Evolutionary conservation across 2,888 invertebrate species (phyloP).

Genomic region (Apantesis nais): DNA sequence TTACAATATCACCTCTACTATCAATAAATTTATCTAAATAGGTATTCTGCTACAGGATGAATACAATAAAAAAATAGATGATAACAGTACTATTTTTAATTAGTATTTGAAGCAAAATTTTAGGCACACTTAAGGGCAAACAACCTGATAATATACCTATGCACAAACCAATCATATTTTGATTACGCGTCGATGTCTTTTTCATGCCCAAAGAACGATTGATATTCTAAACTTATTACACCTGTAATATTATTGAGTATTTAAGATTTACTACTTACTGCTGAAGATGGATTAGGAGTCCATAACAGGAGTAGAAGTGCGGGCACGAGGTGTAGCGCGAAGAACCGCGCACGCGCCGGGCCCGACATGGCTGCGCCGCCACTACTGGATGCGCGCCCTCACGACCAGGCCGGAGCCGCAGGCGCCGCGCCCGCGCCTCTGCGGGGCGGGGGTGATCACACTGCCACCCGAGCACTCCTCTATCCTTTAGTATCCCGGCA

Average conservation of each 20-base stretch:
- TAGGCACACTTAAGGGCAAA: neutral
- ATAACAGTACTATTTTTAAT: neutral
- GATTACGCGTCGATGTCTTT: slow-evolving; percentile 63
- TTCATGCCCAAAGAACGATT: slow-evolving; percentile 14
- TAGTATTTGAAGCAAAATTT: neutral
- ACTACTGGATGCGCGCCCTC: slow-evolving; percentile 79
- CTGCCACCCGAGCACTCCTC: slow-evolving; percentile 74
- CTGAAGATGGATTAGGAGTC: slow-evolving; percentile 63
- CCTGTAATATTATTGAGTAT: slow-evolving; percentile 27
- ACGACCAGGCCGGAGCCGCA: slow-evolving; percentile 55
- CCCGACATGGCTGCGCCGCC: slow-evolving; percentile 84
- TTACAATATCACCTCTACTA: neutral
- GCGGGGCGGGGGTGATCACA: slow-evolving; percentile 71
- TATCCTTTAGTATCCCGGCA: slow-evolving; percentile 83
- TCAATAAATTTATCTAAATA: neutral
- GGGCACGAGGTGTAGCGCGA: slow-evolving; percentile 70
- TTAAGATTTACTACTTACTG: slow-evolving; percentile 66
- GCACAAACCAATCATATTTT: slow-evolving; percentile 10
- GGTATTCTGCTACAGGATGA: neutral
- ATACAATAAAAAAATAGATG: neutral
- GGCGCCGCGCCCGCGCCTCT: slow-evolving; percentile 50
- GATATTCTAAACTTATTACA: neutral
- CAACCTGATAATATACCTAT: neutral
- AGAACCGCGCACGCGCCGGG: slow-evolving; percentile 80
- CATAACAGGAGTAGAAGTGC: slow-evolving; percentile 68